Conservation (phyloP, 2,113 vertebrate species). For the Carettochelys insculpta region DNA sequence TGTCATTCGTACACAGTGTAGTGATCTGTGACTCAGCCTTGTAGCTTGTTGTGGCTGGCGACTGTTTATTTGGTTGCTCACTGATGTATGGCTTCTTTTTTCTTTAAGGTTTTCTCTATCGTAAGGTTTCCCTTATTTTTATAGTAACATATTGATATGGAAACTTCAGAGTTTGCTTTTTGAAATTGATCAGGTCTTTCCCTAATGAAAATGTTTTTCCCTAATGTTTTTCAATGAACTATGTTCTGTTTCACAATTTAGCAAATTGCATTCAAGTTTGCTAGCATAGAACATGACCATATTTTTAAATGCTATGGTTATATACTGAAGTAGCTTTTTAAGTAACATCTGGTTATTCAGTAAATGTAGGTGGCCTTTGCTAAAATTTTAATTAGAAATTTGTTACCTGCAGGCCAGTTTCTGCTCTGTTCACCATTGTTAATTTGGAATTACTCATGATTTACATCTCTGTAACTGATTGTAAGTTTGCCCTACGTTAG, state of each 20-base stretch:
- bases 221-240: not conserved
- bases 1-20: rapidly evolving
- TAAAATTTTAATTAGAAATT: constrained; percentile 1
- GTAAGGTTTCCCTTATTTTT: not conserved
- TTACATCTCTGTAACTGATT: not conserved
- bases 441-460: not conserved
- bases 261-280: not conserved
- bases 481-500: not conserved
- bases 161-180: not conserved
- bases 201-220: not conserved
- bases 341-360: not conserved
- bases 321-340: constrained; percentile 35
- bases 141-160: not conserved
- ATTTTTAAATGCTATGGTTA: constrained; percentile 12
- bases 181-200: not conserved
- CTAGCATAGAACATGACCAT: constrained; percentile 4
- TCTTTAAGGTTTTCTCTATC: not conserved
- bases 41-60: not conserved
- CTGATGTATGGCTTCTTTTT: not conserved
- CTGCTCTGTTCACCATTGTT: not conserved
- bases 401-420: not conserved
- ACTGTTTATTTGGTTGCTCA: not conserved
- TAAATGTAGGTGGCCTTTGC: not conserved
- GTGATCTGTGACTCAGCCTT: not conserved
- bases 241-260: not conserved